These are phyloP conservation scores for Papilio demoleus DNA, from an alignment of 2,888 invertebrate species.

Conservation along the genomic window DNA sequence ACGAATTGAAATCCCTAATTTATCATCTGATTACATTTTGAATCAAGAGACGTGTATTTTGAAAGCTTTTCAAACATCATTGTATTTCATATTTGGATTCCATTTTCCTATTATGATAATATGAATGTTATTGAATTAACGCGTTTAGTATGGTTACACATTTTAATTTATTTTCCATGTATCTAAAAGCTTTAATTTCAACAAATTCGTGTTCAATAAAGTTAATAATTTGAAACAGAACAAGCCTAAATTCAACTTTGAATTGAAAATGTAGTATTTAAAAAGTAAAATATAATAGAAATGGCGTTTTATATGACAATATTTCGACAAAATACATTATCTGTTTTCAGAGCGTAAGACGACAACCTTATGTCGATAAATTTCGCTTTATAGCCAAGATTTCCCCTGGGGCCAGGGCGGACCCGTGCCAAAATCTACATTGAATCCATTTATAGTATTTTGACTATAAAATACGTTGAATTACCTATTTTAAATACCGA, in stretches of 20 bases:
- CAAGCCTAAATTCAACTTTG: background rate
- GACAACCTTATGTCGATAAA: constrained; percentile 33
- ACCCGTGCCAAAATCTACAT: constrained; percentile 20
- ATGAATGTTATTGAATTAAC: background rate
- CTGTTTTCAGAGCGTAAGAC: background rate
- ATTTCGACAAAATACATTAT: background rate
- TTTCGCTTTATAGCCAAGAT: constrained; percentile 30
- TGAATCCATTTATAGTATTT: constrained; percentile 24
- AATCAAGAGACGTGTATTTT: background rate
- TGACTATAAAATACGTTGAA: background rate
- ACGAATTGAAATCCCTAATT: constrained; percentile 18
- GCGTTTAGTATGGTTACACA: too few species aligned
- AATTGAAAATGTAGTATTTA: background rate
- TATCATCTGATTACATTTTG: constrained; percentile 1
- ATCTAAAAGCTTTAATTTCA: too few species aligned
- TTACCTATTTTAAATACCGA: background rate
- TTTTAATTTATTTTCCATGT: too few species aligned
- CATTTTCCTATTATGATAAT: background rate
- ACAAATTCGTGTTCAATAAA: background rate
- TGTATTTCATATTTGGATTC: background rate
- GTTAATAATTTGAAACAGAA: background rate
- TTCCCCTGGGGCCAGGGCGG: constrained; percentile 25
- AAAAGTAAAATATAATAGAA: background rate
- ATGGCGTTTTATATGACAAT: background rate
- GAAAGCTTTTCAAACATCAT: background rate